A percentile compares a stretch with the other conserved stretches of the same genome.
phyloP scores from a whole-genome alignment of 2,113 vertebrate genomes.

The Stigmatopora nigra region DNA sequence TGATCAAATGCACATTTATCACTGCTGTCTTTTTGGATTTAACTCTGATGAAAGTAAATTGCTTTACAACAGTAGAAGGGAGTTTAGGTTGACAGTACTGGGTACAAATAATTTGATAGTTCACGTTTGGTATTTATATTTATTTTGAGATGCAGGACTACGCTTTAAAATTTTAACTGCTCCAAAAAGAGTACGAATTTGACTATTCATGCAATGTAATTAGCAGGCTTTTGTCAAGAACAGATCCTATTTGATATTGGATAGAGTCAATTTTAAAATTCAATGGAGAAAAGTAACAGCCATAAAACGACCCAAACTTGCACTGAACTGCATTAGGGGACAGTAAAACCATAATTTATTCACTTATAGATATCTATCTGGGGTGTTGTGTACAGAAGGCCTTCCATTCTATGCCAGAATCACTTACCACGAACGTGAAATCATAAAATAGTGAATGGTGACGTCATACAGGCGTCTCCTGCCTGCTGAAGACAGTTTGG shows the following conservation, averaged over 20 bases:
- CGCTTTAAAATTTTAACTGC: no score
- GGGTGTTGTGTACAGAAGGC: neutral
- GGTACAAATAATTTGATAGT: neutral
- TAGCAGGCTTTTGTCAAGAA: no score
- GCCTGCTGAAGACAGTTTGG: neutral
- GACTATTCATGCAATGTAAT: no score
- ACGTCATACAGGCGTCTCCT: neutral
- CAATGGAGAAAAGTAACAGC: no score
- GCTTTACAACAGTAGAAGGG: neutral
- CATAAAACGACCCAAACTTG: no score
- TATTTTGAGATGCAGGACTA: no score
- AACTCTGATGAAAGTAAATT: neutral
- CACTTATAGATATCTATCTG: no score
- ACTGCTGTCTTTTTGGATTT: neutral
- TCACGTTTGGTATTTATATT: neutral
- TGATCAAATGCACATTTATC: conserved; percentile 9
- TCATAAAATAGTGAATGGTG: neutral
- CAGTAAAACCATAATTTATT: no score
- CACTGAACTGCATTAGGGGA: no score
- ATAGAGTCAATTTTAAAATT: no score
- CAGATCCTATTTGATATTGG: no score
- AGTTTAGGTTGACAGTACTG: neutral
- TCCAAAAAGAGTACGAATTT: no score
- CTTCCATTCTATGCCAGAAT: neutral
- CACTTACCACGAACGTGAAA: neutral